phyloP scores from a whole-genome alignment of 2,797 vertebrate species.

The Gymnothorax reevesii region DNA sequence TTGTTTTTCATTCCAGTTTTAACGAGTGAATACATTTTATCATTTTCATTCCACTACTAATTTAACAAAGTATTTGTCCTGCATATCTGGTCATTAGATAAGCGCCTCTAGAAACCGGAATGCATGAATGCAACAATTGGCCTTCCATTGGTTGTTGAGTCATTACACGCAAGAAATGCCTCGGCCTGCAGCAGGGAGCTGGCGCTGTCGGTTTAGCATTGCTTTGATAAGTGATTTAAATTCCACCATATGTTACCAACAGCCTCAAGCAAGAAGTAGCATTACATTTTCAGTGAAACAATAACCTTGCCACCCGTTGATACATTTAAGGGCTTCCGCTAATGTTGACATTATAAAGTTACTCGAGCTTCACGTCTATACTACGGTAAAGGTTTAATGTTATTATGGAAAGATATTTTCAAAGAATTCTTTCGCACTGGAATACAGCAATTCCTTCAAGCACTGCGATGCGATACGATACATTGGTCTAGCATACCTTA shows the following conservation, averaged over 20 bases:
- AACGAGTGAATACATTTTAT: background rate
- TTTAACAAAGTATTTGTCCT: background rate
- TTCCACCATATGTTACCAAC: constrained; percentile 4
- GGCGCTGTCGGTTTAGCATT: background rate
- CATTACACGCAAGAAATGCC: background rate
- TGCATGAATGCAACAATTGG: background rate
- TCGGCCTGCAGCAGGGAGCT: constrained; percentile 7
- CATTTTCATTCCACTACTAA: background rate
- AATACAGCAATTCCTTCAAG: background rate
- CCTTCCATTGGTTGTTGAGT: too few relatives aligned
- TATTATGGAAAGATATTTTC: background rate
- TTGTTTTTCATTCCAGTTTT: background rate
- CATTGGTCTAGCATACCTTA: too few relatives aligned
- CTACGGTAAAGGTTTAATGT: background rate
- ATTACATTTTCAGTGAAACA: background rate
- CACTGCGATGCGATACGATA: background rate
- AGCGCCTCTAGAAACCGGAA: background rate
- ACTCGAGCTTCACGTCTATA: background rate
- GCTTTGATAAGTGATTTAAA: background rate
- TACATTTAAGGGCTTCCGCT: background rate
- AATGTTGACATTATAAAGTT: background rate
- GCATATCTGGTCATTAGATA: background rate
- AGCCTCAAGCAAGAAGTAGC: too few relatives aligned
- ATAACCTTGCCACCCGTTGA: background rate
- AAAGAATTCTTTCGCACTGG: background rate